Percentiles rank a stretch among this genome's conserved stretches.
Evolutionary conservation across 2,113 vertebrate species (phyloP).

Genomic region (Petrocephalus zakoni): DNA sequence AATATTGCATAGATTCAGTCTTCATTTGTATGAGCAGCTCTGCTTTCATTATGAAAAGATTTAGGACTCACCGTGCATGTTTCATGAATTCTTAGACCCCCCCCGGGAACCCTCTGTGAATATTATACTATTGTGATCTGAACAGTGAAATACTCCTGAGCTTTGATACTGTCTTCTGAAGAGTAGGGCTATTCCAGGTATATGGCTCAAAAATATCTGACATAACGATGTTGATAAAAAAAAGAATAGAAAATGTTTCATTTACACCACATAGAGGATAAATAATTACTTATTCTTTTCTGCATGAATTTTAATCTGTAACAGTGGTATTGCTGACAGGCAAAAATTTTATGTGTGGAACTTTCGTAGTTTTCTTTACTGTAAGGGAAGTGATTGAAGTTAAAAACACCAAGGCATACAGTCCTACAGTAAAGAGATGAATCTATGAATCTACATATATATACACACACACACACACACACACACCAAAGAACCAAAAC

Average conservation of each 20-base stretch:
- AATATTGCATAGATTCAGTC: conserved; percentile 13
- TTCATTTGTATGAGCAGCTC: not conserved
- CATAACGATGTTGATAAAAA: not conserved
- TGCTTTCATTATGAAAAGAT: not conserved
- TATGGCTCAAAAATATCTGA: not conserved
- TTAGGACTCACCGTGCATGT: not conserved
- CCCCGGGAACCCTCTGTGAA: not conserved
- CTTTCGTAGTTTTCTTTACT: not conserved
- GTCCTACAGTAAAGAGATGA: too few relatives aligned
- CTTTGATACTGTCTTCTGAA: not conserved
- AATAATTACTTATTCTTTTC: too few relatives aligned
- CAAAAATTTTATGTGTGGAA: not conserved
- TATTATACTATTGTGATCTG: not conserved
- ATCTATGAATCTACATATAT: too few relatives aligned
- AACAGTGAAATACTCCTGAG: not conserved
- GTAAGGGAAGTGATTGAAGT: not conserved
- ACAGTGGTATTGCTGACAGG: not conserved
- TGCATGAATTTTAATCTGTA: not conserved
- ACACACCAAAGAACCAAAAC: too few relatives aligned
- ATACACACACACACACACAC: too few relatives aligned
- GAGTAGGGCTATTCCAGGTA: not conserved
- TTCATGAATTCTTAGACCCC: not conserved
- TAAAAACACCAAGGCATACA: not conserved
- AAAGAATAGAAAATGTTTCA: too few relatives aligned
- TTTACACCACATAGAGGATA: too few relatives aligned